phyloP scores from a whole-genome alignment of 2,888 invertebrate genomes.

The Steromphala cineraria region DNA sequence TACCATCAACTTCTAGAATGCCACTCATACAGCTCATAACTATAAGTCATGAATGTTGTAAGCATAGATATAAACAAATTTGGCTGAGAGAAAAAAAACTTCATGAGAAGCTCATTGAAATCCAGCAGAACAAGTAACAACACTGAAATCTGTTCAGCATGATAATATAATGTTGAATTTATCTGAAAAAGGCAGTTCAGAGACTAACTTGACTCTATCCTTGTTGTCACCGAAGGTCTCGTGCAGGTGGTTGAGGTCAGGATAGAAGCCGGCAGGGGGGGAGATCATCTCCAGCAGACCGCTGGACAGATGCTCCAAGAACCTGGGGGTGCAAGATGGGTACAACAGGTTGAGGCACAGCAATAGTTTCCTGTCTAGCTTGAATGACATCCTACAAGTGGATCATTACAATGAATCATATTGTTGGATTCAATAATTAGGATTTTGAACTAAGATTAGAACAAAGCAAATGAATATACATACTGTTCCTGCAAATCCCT shows the following conservation, averaged over 20 bases:
- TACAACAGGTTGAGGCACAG: background rate
- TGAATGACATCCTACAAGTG: no score
- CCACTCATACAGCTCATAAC: no score
- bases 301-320: constrained; percentile 83
- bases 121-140: no score
- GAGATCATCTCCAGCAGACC: constrained; percentile 93
- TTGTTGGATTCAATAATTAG: no score
- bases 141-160: background rate
- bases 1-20: no score
- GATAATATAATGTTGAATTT: no score
- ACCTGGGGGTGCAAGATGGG: constrained; percentile 78
- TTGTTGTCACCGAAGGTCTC: constrained; percentile 89
- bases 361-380: no score
- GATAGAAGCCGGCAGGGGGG: constrained; percentile 90
- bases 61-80: background rate
- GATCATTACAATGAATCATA: no score
- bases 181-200: no score
- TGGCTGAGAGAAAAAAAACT: background rate
- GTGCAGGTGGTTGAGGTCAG: constrained; percentile 86
- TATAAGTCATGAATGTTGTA: no score
- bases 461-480: constrained; percentile 78
- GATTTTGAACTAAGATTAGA: no score
- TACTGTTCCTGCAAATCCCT: constrained; percentile 85
- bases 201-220: constrained; percentile 80
- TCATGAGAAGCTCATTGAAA: background rate